Evolutionary conservation across 2,113 vertebrate genomes (phyloP), one percentile per base, ranked within the genome.

Genomic region (Orthonyx spaldingii): DNA sequence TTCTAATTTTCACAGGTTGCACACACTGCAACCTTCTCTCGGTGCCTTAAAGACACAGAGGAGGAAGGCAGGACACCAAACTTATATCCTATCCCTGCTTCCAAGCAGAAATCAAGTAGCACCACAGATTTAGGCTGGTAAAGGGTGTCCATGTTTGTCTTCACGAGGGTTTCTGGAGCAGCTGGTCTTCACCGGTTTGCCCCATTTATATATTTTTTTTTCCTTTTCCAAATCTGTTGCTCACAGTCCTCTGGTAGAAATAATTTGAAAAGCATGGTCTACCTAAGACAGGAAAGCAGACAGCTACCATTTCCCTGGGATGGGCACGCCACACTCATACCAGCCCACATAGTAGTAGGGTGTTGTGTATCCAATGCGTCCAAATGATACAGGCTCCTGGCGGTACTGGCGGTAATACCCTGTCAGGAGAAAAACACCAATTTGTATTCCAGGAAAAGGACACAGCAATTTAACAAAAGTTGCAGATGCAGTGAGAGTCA

Each of bases 301-400:
- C 35, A 42, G n/a, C 85, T 94, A 99, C 99, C 99, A 99, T 96
- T 99, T 99, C 37, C 99, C 99, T 14, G 99, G 99, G 90, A 99
- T 99, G 53, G 99, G 98, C 60, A 99, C 98, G 1, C 99, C 99
- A 19, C 99, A 99, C 96, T 99, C 99, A 41, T 99, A 99, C 99
- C 99, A 99, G 90, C 99, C 99, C 89, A 99, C 99, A 0, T 99
- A 99, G 84, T 98, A 98, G 95, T 99, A 98, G 49, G 98, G 88
- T 2, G 99, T 99, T 39, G 98, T 98, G 64, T 98, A 97, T 56
- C 99, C 99, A 21, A 99, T 99, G 65, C 97, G 97, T 35, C 99
- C 99, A 33, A 99, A 99, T 4, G 94, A 97, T 24, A 99, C 99
- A 0, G 99, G 99, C 95, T 99, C 98, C 97, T 99, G 99, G 89